These are phyloP conservation scores for Platysteira castanea DNA, from an alignment of 2,113 vertebrate species.

Conservation along the genomic window DNA sequence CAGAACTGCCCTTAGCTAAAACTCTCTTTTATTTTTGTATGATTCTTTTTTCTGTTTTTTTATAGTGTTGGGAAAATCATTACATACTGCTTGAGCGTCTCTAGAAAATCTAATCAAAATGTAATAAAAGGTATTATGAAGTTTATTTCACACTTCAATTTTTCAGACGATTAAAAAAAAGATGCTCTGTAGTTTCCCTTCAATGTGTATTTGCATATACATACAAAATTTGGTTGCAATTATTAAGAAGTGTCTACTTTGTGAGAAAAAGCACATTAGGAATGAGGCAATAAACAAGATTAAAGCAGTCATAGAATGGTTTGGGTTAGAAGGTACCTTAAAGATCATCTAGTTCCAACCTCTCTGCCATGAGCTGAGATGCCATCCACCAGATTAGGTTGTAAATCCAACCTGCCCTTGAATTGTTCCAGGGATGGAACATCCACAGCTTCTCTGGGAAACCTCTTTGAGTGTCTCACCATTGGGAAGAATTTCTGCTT, in stretches of 20 bases:
- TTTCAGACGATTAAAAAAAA: background rate
- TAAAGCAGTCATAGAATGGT: background rate
- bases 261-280: background rate
- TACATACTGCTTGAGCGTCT: background rate
- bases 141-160: background rate
- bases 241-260: background rate
- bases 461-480: background rate
- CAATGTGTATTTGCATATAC: background rate
- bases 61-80: background rate
- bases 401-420: background rate
- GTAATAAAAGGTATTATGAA: background rate
- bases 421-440: background rate
- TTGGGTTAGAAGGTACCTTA: background rate
- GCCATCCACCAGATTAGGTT: background rate
- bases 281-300: background rate
- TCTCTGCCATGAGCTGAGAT: accelerated
- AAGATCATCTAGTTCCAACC: background rate
- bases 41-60: background rate
- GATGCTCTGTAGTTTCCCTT: background rate
- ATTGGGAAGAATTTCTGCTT: background rate
- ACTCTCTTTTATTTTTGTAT: background rate
- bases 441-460: background rate
- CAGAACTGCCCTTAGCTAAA: background rate
- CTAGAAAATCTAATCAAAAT: background rate
- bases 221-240: background rate